Conservation (phyloP, 2,888 invertebrate species). For the Anorthoa munda region DNA sequence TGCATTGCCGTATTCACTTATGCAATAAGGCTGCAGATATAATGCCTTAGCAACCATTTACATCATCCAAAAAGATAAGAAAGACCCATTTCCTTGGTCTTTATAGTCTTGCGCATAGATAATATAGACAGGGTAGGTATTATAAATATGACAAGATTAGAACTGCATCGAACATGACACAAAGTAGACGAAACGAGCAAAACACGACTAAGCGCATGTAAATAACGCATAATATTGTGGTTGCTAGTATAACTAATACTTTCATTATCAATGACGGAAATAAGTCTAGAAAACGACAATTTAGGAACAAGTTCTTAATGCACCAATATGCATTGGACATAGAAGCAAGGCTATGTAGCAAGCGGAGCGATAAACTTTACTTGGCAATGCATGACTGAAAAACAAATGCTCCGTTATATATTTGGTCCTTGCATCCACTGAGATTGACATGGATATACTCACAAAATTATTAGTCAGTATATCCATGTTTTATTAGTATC, state of each 20-base stretch:
- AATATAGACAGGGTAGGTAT: not conserved
- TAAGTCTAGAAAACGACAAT: constrained; percentile 44
- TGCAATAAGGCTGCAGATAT: too few relatives aligned
- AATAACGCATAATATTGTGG: constrained; percentile 10
- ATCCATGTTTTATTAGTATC: too few relatives aligned
- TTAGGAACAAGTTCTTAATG: constrained; percentile 53
- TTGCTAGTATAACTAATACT: constrained; percentile 30
- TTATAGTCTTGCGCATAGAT: not conserved
- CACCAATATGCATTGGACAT: constrained; percentile 4
- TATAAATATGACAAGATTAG: constrained; percentile 22
- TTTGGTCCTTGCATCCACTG: not conserved
- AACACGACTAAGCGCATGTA: constrained; percentile 12
- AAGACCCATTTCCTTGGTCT: not conserved
- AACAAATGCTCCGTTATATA: not conserved
- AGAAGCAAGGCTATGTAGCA: not conserved
- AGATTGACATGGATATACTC: too few relatives aligned
- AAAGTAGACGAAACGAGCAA: constrained; percentile 21
- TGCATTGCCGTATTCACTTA: too few relatives aligned
- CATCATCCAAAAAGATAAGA: not conserved
- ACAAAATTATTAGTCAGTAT: too few relatives aligned
- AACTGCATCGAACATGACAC: constrained; percentile 23
- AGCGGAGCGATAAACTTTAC: constrained; percentile 13
- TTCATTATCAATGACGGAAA: constrained; percentile 44
- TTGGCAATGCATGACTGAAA: not conserved
- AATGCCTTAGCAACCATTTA: not conserved